These are phyloP conservation scores for Protophormia terraenovae DNA, from an alignment of 2,888 invertebrate species.

Conservation along the genomic window DNA sequence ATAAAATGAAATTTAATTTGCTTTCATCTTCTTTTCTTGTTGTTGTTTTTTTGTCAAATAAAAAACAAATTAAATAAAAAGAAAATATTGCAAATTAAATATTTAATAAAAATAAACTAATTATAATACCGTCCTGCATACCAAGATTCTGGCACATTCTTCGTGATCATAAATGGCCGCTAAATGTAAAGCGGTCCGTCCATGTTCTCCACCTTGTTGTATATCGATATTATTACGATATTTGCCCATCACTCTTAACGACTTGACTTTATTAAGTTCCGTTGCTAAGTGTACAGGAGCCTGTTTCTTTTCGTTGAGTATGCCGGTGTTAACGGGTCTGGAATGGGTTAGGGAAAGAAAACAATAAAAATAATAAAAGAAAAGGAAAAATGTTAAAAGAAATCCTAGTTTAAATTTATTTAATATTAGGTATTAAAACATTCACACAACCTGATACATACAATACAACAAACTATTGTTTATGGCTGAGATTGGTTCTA, in stretches of 20 bases:
- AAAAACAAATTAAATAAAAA: slow-evolving; percentile 9
- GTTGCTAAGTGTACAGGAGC: slow-evolving; percentile 91
- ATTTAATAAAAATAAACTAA: slow-evolving; percentile 66
- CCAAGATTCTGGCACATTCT: slow-evolving; percentile 90
- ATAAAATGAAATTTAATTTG: neutral
- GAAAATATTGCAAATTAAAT: slow-evolving; percentile 48
- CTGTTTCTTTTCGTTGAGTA: slow-evolving; percentile 89
- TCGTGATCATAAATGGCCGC: slow-evolving; percentile 93
- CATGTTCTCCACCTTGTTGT: slow-evolving; percentile 88
- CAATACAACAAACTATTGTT: no score
- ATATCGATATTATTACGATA: slow-evolving; percentile 87
- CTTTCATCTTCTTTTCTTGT: neutral
- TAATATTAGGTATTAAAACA: no score
- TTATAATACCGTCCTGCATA: slow-evolving; percentile 80
- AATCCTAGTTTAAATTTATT: no score
- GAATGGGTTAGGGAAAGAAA: neutral
- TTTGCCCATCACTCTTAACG: slow-evolving; percentile 86
- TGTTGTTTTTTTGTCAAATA: neutral
- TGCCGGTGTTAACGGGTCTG: slow-evolving; percentile 86
- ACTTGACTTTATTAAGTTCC: slow-evolving; percentile 88
- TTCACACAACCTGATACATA: no score
- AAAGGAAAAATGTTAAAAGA: no score
- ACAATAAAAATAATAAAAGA: neutral
- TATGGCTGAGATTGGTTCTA: no score
- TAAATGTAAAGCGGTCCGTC: slow-evolving; percentile 90